Base-by-base conservation (phyloP, 2,888 invertebrate genomes). In the Thalpophila matura region DNA sequence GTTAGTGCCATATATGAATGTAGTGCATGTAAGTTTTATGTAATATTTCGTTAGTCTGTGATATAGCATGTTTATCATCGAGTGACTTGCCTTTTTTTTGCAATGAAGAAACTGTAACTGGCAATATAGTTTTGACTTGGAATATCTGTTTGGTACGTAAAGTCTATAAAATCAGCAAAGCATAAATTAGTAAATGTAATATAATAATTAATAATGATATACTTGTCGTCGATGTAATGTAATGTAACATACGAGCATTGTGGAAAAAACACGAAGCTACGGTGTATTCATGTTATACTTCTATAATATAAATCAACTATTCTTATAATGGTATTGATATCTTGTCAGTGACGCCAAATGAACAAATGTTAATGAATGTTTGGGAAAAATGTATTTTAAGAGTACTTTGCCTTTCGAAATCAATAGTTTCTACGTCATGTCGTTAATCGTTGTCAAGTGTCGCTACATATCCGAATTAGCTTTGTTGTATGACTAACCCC, bases 11-110 rank as follows among this genome's bases (percentile, higher is more conserved):
- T 94, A 91, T 84, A 85, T 80, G 81, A 82, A 81, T 84, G 89
- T 92, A 94, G 91, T 89, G 88, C 86, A 85, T 86, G 84, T 90
- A 88, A 86, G 88, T 87, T 86, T 87, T 85, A 79, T 85, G 80
- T 86, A 86, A 88, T 88, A 81, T 93, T 94, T 88, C 85, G 89
- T 92, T 94, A 93, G 93, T 91, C 95, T 94, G 94, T 94, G 95
- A 94, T 94, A 94, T 89, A 82, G 85, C 83, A 86, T 86, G 86
- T 86, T 89, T 86, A 84, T 88, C 87, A 89, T 87, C 86, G 88
- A 91, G 86, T 78, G 83, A 83, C 86, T 90, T 89, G 91, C 90
- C 89, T 89, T 89, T 85, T n/a, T 83, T 79, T 79, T 73, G 79
- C 85, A 83, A 76, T 80, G 74, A 74, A 65, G 51, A 55, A 74